A percentile compares a stretch with the other conserved stretches of the same genome.
phyloP scores from a whole-genome alignment of 2,113 vertebrate species.

The Odocoileus virginianus region DNA sequence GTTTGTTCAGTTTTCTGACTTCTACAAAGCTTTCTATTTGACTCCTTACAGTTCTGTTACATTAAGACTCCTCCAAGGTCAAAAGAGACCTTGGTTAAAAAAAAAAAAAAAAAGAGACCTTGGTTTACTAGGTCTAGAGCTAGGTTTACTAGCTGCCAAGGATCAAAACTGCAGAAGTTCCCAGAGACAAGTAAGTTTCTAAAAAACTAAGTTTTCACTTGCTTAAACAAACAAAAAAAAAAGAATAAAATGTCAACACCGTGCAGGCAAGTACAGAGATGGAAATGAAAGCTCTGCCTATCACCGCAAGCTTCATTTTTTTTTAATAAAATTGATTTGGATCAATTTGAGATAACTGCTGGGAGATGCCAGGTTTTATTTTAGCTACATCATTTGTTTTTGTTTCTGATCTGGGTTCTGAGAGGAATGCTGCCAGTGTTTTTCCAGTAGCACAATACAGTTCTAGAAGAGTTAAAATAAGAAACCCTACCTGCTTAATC shows the following conservation, averaged over 20 bases:
- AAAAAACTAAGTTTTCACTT: neutral
- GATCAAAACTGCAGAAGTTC: neutral
- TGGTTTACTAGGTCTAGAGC: neutral
- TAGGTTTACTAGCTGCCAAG: neutral
- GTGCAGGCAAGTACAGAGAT: neutral
- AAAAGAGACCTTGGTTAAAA: neutral
- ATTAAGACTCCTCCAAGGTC: neutral
- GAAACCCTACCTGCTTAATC: constrained; percentile 80
- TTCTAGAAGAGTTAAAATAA: constrained; percentile 80
- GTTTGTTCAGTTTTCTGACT: neutral
- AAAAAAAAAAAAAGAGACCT: neutral
- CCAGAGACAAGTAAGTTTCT: neutral
- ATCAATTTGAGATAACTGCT: neutral
- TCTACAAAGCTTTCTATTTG: neutral
- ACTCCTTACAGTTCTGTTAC: neutral
- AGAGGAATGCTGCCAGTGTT: constrained; percentile 11
- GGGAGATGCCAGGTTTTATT: neutral
- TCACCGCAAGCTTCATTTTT: neutral
- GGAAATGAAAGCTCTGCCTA: constrained; percentile 25
- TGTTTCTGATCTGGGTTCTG: constrained; percentile 24
- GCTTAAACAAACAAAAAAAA: neutral
- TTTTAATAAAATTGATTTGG: constrained; percentile 55
- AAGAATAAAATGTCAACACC: neutral
- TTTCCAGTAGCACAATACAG: constrained; percentile 64
- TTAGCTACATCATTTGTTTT: neutral